phyloP scores from a whole-genome alignment of 2,888 invertebrate species.

The Volucella zonaria region DNA sequence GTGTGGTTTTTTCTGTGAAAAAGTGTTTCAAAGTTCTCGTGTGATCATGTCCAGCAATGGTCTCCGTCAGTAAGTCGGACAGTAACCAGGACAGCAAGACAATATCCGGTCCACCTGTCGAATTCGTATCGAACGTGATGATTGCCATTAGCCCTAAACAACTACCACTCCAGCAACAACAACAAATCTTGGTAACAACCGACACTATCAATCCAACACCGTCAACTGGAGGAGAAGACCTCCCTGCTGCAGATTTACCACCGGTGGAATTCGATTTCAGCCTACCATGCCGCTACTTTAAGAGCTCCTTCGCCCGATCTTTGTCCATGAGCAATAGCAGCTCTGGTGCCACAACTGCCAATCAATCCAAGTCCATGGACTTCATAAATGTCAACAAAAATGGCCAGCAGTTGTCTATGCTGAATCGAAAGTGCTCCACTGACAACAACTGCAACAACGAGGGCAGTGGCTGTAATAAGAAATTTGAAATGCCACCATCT shows the following conservation, averaged over 20 bases:
- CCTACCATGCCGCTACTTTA: conserved; percentile 83
- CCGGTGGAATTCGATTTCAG: conserved; percentile 82
- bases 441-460: conserved; percentile 34
- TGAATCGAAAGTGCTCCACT: conserved; percentile 69
- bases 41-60: conserved; percentile 57
- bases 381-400: conserved; percentile 74
- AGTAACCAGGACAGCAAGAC: conserved; percentile 8
- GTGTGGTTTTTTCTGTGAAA: conserved; percentile 10
- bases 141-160: conserved; percentile 52
- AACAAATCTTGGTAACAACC: conserved; percentile 31
- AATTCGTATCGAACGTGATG: conserved; percentile 60
- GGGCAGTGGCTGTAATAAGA: conserved; percentile 29
- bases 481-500: conserved; percentile 74
- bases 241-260: conserved; percentile 64
- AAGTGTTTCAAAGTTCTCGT: conserved; percentile 17
- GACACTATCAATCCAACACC: neutral
- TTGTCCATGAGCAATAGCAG: conserved; percentile 81
- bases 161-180: conserved; percentile 34
- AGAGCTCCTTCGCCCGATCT: conserved; percentile 84
- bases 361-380: conserved; percentile 82
- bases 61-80: conserved; percentile 31
- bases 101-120: conserved; percentile 35
- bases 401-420: conserved; percentile 12
- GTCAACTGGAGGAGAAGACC: neutral
- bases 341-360: conserved; percentile 66